A percentile compares a stretch with the other conserved stretches of the same genome.
Evolutionary conservation across 1,140 invertebrate species (phyloP).

Genomic region (Tachypleus tridentatus): DNA sequence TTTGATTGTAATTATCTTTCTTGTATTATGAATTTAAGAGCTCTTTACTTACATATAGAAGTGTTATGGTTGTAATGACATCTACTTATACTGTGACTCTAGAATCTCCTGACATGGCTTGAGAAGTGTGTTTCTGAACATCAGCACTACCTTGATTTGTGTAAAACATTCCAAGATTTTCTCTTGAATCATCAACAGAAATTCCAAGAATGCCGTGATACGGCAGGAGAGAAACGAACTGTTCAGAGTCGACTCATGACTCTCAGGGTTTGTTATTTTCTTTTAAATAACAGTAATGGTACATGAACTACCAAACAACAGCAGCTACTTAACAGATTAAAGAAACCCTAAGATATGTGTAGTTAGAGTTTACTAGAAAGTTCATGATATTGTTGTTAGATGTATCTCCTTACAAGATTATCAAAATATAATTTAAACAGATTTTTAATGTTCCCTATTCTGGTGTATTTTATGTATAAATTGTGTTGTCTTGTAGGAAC

Average conservation of each 20-base stretch:
- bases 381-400: too few relatives aligned
- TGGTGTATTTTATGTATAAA: neutral
- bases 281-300: neutral
- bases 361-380: too few relatives aligned
- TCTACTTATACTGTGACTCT: slow-evolving; percentile 4
- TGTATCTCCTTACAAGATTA: too few relatives aligned
- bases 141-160: slow-evolving; percentile 54
- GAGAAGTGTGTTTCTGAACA: slow-evolving; percentile 78
- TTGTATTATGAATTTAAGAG: too few relatives aligned
- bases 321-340: neutral
- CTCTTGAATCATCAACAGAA: slow-evolving; percentile 59
- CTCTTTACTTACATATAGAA: too few relatives aligned
- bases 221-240: slow-evolving; percentile 65
- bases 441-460: too few relatives aligned
- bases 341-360: too few relatives aligned
- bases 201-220: slow-evolving; percentile 48
- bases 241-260: slow-evolving; percentile 57
- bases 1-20: too few relatives aligned
- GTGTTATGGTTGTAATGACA: slow-evolving; percentile 3
- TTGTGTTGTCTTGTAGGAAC: slow-evolving; percentile 30
- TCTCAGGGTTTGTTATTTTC: slow-evolving; percentile 37
- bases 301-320: neutral
- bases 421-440: too few relatives aligned
- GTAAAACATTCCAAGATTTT: slow-evolving; percentile 65
- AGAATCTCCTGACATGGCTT: slow-evolving; percentile 64